A percentile compares a stretch with the other conserved stretches of the same genome.
Conservation (phyloP, 2,888 invertebrate genomes). For the Cyclophora albipunctata region DNA sequence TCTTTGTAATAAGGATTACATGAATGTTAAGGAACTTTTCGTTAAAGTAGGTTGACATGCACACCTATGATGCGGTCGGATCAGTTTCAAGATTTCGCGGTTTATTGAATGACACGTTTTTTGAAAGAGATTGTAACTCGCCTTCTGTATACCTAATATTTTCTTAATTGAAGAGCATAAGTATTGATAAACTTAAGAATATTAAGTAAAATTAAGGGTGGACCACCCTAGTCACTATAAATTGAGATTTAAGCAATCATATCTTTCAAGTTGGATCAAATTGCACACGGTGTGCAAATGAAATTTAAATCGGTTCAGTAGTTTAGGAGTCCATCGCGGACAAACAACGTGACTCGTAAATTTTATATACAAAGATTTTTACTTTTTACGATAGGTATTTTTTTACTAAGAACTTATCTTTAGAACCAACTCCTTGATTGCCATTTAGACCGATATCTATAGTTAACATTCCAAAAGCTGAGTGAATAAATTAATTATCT, state of each 20-base stretch:
- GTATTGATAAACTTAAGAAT: no score
- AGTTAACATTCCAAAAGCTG: no score
- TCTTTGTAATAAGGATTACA: conserved; percentile 9
- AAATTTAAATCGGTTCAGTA: no score
- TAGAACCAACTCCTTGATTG: no score
- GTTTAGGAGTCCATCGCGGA: no score
- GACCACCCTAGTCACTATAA: no score
- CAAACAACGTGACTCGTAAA: neutral
- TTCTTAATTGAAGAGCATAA: neutral
- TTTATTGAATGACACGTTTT: conserved; percentile 38
- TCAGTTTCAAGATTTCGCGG: conserved; percentile 65
- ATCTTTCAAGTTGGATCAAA: no score
- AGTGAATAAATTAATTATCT: conserved; percentile 16
- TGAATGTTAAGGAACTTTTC: conserved; percentile 14
- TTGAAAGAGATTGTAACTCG: conserved; percentile 24
- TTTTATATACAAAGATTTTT: neutral
- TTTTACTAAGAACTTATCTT: neutral
- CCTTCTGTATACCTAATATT: conserved; percentile 1
- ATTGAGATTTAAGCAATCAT: no score
- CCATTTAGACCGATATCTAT: no score
- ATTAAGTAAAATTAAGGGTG: no score
- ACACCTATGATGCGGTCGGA: conserved; percentile 60
- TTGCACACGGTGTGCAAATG: no score
- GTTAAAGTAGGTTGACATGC: conserved; percentile 49
- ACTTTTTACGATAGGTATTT: neutral